These are phyloP conservation scores for Frankliniella fusca DNA, from an alignment of 2,888 invertebrate species.

Conservation along the genomic window DNA sequence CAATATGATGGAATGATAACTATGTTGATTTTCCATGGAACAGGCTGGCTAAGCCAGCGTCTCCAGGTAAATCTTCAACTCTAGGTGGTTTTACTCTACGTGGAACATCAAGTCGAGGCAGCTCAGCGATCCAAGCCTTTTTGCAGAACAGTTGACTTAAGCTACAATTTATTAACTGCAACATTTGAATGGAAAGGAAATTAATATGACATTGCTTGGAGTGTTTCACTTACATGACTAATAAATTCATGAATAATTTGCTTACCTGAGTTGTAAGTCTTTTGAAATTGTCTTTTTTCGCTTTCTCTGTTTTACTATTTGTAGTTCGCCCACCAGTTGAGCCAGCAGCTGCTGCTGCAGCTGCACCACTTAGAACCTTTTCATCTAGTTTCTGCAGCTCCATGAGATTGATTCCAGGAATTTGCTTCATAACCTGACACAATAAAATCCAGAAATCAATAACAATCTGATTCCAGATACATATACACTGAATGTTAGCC, in stretches of 20 bases:
- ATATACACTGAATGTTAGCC: neutral
- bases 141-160: slow-evolving; percentile 83
- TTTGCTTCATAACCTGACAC: slow-evolving; percentile 64
- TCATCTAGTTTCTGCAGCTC: slow-evolving; percentile 83
- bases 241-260: slow-evolving; percentile 31
- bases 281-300: slow-evolving; percentile 85
- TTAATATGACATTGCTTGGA: slow-evolving; percentile 28
- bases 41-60: neutral
- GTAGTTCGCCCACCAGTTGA: slow-evolving; percentile 36
- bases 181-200: slow-evolving; percentile 37
- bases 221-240: slow-evolving; percentile 2
- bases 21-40: neutral
- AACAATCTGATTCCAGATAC: neutral
- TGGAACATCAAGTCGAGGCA: slow-evolving; percentile 64
- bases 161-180: slow-evolving; percentile 74
- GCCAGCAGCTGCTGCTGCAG: slow-evolving; percentile 58
- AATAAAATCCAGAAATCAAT: slow-evolving; percentile 38
- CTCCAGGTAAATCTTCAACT: neutral
- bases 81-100: neutral
- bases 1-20: neutral
- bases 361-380: slow-evolving; percentile 57
- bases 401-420: slow-evolving; percentile 75
- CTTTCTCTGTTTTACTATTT: slow-evolving; percentile 76
- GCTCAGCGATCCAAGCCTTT: slow-evolving; percentile 77
- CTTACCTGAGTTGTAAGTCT: slow-evolving; percentile 75